phyloP scores from a whole-genome alignment of 37 sponge, comb jelly and placozoan species.

The Spongia lamella region DNA sequence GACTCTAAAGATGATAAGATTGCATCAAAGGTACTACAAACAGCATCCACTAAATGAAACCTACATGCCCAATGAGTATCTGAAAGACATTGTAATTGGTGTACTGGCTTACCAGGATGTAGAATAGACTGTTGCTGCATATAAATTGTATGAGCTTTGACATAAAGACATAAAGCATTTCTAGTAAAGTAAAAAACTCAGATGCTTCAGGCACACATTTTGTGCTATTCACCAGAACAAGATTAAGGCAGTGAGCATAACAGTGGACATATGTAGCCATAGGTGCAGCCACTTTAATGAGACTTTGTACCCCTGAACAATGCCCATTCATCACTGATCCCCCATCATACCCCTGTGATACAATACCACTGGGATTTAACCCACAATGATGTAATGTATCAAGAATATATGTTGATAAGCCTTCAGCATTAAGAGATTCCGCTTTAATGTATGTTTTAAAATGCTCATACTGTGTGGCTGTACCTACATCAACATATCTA shows the following conservation, averaged over 20 bases:
- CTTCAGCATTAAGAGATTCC: constrained; percentile 32
- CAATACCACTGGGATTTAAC: constrained; percentile 33
- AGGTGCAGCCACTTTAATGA: constrained; percentile 56
- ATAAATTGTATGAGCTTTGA: constrained; percentile 51
- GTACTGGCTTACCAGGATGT: constrained; percentile 39
- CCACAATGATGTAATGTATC: constrained; percentile 30
- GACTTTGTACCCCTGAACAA: constrained; percentile 53
- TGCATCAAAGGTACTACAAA: constrained; percentile 53
- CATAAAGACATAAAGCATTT: constrained; percentile 54
- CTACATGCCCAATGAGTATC: constrained; percentile 77
- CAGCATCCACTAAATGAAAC: constrained; percentile 47
- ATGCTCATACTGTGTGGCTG: constrained; percentile 42
- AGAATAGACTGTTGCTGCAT: constrained; percentile 52
- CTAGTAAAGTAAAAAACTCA: constrained; percentile 56
- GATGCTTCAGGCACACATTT: constrained; percentile 47
- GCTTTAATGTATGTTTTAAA: constrained; percentile 53
- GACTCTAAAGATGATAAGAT: constrained; percentile 54
- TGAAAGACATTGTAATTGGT: constrained; percentile 59
- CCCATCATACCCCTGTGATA: constrained; percentile 68
- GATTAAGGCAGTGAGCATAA: constrained; percentile 62
- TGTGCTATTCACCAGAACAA: constrained; percentile 59
- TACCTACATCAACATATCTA: constrained; percentile 64
- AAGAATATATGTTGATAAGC: constrained; percentile 60
- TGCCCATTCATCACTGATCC: constrained; percentile 71
- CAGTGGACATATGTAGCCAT: constrained; percentile 67